Evolutionary conservation across 1,140 invertebrate genomes (phyloP).

Genomic region (Drosophila grimshawi): DNA sequence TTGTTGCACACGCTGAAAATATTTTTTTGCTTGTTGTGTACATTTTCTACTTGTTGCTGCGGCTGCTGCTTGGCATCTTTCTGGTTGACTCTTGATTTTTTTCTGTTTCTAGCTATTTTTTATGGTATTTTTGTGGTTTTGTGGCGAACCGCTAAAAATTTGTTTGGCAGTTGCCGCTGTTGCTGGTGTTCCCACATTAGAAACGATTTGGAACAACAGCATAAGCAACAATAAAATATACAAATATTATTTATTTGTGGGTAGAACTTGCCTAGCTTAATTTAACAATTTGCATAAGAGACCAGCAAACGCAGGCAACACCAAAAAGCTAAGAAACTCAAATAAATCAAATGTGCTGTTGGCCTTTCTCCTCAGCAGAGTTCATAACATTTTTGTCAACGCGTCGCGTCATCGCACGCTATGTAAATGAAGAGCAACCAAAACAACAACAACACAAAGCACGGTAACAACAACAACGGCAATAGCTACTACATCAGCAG

Average conservation of each 20-base stretch:
- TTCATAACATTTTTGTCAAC: constrained; percentile 38
- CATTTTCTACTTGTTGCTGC: constrained; percentile 12
- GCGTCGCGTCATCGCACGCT: constrained; percentile 10
- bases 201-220: constrained; percentile 4
- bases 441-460: neutral
- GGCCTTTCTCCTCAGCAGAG: constrained; percentile 33
- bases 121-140: constrained; percentile 44
- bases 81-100: constrained; percentile 16
- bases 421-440: constrained; percentile 34
- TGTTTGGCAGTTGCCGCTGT: constrained; percentile 15
- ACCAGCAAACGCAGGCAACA: constrained; percentile 2
- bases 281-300: constrained; percentile 25
- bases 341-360: constrained; percentile 32
- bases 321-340: neutral
- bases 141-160: constrained; percentile 6
- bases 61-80: constrained; percentile 19
- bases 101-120: neutral
- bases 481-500: no score
- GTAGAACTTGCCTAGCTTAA: constrained; percentile 8
- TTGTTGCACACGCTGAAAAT: constrained; percentile 68
- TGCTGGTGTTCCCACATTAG: neutral
- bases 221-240: neutral
- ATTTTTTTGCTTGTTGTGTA: constrained; percentile 40
- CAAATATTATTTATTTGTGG: neutral
- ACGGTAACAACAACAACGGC: no score